Evolutionary conservation across 2,113 vertebrate species (phyloP).

Genomic region (Nansenia antarctica): DNA sequence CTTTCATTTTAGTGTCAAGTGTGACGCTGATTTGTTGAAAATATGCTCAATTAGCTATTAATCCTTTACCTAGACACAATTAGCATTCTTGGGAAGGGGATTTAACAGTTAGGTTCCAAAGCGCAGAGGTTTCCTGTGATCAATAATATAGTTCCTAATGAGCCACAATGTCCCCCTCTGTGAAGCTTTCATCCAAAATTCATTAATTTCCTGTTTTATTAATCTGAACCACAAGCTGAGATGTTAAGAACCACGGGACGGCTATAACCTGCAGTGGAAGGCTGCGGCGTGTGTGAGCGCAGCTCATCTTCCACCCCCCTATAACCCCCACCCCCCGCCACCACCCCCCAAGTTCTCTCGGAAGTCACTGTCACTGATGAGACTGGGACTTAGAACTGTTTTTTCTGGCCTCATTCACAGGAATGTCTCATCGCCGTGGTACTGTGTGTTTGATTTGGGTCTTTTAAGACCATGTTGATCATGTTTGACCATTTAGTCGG

Average conservation of each 20-base stretch:
- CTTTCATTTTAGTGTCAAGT: slow-evolving; percentile 25
- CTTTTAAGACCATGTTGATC: too few relatives aligned
- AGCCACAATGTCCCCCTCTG: slow-evolving; percentile 20
- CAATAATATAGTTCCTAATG: slow-evolving; percentile 37
- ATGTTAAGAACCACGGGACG: slow-evolving; percentile 2
- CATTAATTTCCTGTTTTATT: slow-evolving; percentile 40
- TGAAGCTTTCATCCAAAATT: slow-evolving; percentile 34
- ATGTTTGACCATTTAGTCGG: too few relatives aligned
- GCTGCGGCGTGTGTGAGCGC: slow-evolving; percentile 35
- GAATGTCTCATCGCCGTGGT: too few relatives aligned
- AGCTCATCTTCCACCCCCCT: slow-evolving; percentile 17
- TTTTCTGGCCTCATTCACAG: too few relatives aligned
- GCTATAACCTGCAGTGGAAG: slow-evolving; percentile 54
- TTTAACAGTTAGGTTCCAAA: slow-evolving; percentile 35
- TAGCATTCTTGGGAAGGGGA: slow-evolving; percentile 25
- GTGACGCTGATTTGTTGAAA: slow-evolving; percentile 25
- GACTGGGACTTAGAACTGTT: too few relatives aligned
- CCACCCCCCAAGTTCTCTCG: slow-evolving; percentile 41
- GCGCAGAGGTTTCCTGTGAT: slow-evolving; percentile 24
- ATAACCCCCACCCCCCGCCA: too few relatives aligned
- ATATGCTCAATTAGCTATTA: slow-evolving; percentile 36
- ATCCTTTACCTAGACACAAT: slow-evolving; percentile 25
- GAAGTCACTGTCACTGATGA: slow-evolving; percentile 41
- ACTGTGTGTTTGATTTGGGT: too few relatives aligned
- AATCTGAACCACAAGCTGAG: slow-evolving; percentile 2